A percentile compares a stretch with the other conserved stretches of the same genome.
phyloP scores from a whole-genome alignment of 2,797 vertebrate species.

The Rhinogobio ventralis region DNA sequence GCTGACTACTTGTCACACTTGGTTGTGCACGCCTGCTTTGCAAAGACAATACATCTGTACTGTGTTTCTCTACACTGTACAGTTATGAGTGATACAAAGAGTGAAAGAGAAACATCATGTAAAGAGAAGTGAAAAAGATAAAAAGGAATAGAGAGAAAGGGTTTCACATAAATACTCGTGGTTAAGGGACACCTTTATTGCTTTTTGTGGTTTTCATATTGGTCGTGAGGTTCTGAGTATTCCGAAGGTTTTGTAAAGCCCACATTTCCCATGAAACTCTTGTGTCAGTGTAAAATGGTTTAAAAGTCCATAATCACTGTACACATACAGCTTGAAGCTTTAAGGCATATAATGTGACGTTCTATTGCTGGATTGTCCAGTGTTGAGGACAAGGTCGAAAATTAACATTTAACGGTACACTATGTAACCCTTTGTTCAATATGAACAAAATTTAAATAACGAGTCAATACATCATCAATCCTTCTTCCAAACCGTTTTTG shows the following conservation, averaged over 20 bases:
- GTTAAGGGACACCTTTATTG: conserved; percentile 62
- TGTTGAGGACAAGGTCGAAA: neutral
- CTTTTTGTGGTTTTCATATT: conserved; percentile 70
- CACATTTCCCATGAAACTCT: neutral
- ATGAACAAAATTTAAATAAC: neutral
- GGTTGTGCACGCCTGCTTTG: neutral
- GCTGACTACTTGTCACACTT: conserved; percentile 38
- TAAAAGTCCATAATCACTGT: neutral
- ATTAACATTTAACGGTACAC: neutral
- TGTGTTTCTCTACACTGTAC: conserved; percentile 6
- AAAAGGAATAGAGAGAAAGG: conserved; percentile 61
- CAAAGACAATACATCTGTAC: conserved; percentile 41
- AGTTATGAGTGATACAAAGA: neutral
- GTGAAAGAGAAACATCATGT: conserved; percentile 12
- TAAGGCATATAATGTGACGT: neutral
- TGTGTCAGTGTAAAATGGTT: neutral
- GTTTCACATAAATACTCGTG: conserved; percentile 68
- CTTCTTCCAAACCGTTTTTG: neutral
- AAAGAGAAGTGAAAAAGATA: conserved; percentile 70
- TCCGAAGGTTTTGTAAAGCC: neutral
- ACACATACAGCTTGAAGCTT: neutral
- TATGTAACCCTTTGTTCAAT: neutral
- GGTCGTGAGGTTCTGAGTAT: neutral
- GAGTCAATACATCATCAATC: neutral
- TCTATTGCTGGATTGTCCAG: neutral